Conservation (phyloP, 1,140 invertebrate species). For the Pteromalus puparum region DNA sequence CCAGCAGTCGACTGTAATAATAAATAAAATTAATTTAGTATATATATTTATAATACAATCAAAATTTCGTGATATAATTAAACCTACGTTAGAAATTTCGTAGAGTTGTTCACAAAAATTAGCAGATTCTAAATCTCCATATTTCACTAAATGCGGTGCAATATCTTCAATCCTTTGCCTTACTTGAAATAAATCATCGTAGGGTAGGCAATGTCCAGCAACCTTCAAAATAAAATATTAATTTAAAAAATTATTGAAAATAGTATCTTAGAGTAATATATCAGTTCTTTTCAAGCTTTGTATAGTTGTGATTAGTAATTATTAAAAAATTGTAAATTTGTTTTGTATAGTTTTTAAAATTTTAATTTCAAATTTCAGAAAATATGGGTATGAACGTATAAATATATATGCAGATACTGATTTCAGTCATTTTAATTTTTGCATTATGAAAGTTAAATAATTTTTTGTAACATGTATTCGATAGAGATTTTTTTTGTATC, state of each 20-base stretch:
- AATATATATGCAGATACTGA: too few species aligned
- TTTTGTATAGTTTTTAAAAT: too few species aligned
- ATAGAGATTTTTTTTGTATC: too few species aligned
- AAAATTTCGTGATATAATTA: not conserved
- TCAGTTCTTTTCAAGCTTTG: too few species aligned
- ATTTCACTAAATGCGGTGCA: constrained; percentile 91
- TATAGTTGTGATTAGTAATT: too few species aligned
- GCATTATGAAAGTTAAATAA: too few species aligned
- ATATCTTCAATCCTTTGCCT: constrained; percentile 88
- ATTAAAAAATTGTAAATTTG: too few species aligned
- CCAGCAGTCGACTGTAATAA: constrained; percentile 77
- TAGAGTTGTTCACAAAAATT: constrained; percentile 89
- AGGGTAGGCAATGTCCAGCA: constrained; percentile 88
- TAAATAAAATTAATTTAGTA: constrained; percentile 26
- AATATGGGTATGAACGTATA: too few species aligned
- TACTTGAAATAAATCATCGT: constrained; percentile 92
- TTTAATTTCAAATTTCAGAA: too few species aligned
- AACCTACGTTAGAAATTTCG: constrained; percentile 80
- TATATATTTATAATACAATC: not conserved
- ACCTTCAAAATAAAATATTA: constrained; percentile 79
- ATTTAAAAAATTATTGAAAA: not conserved
- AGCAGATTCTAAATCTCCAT: constrained; percentile 88
- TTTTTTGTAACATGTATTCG: too few species aligned
- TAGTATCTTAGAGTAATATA: too few species aligned
- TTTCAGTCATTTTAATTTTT: too few species aligned